phyloP scores from a whole-genome alignment of 2,888 invertebrate genomes.

The Zhuqinia jingwanae region DNA sequence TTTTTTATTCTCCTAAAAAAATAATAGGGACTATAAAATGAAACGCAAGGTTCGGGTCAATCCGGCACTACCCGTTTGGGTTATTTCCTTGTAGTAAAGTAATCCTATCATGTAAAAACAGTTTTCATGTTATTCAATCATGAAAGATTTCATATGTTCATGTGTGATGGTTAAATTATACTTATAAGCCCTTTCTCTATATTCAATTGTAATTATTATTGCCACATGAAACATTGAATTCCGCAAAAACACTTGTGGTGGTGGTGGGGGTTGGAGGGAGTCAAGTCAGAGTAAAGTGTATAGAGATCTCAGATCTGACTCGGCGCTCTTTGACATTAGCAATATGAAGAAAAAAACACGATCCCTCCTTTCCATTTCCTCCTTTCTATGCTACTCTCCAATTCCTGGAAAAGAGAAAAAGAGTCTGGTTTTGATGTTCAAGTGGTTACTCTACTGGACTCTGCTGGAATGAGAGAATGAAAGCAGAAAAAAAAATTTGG shows the following conservation, averaged over 20 bases:
- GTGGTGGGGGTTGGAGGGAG: neutral
- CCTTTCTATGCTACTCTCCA: neutral
- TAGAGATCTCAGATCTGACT: constrained; percentile 25
- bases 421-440: neutral
- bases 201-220: neutral
- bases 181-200: neutral
- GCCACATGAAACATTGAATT: neutral
- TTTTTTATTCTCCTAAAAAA: neutral
- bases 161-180: neutral
- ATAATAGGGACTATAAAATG: neutral
- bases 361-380: constrained; percentile 48
- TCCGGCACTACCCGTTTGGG: constrained; percentile 50
- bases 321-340: constrained; percentile 22
- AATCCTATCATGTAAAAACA: constrained; percentile 30
- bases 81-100: no score
- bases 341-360: constrained; percentile 13
- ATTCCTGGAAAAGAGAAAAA: neutral
- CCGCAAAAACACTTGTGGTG: constrained; percentile 7
- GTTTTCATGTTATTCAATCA: constrained; percentile 45
- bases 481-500: neutral
- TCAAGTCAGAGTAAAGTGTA: neutral
- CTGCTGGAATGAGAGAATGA: neutral
- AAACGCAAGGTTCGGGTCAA: constrained; percentile 55
- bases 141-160: constrained; percentile 17
- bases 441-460: neutral